Evolutionary conservation across 1,140 invertebrate genomes (phyloP), one percentile per base, ranked within the genome.

Genomic region (Lasioglossum albipes): DNA sequence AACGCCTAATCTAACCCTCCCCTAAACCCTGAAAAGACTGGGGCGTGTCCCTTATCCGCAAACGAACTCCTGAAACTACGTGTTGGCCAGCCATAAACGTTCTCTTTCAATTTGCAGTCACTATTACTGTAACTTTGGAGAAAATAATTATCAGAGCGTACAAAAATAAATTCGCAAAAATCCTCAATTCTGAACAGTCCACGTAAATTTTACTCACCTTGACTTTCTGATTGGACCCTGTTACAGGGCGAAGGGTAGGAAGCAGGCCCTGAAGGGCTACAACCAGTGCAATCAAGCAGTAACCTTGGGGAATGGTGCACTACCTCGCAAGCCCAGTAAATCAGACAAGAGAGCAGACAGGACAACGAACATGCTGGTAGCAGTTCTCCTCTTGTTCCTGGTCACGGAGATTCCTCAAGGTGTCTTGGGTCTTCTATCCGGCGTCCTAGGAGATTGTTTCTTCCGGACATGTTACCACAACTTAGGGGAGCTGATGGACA

Each of bases 401-500:
- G 93, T 98, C 1, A 98, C 97, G 0, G 98, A 98, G 92, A 95
- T 98, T 59, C 98, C 98, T 0, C 97, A 97, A 89, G 96, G 96
- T 2, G 94, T 97, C 41, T 91, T 97, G 7, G 96, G 96, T 0
- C 91, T 97, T 2, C 93, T 97, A 73, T 96, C 95, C 42, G 96
- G 95, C 0, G 92, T 97, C 9, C 91, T 96, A 2, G 96, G 96
- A 1, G 95, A 95, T 84, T 95, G 95, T 80, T 97, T 97, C 89
- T 97, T 97, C 84, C 91, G 94, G 36, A 94, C 93, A 66, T 97
- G 96, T 89, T 97, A 97, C 88, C 94, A 95, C 91, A 95, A 96
- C 45, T 96, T 98, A 69, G 97, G 97, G 1, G 97, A 98, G 90
- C 87, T 99, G 12, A 97, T 98, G 96, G 98, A 99, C 90, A 95